Percentiles rank a stretch among this genome's conserved stretches.
These are phyloP conservation scores for Troides helena DNA, from an alignment of 2,888 invertebrate species.

Conservation along the genomic window DNA sequence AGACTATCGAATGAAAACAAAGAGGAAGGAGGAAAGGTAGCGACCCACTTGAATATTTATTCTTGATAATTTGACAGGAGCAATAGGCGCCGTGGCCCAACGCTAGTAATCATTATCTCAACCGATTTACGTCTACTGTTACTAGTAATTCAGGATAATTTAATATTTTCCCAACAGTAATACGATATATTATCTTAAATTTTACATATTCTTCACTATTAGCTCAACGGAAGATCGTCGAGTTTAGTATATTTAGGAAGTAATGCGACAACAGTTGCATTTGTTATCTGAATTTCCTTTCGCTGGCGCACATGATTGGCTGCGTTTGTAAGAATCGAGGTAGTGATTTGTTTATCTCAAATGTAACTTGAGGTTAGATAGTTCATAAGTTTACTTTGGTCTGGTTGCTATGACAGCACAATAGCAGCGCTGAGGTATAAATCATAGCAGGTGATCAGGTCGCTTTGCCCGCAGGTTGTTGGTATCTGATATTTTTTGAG, in stretches of 20 bases:
- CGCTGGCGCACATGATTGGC: constrained; percentile 21
- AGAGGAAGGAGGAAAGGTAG: background rate
- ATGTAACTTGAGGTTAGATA: constrained; percentile 56
- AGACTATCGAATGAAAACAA: too few relatives aligned
- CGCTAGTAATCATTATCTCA: too few relatives aligned
- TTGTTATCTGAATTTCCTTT: constrained; percentile 12
- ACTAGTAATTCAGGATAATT: too few relatives aligned
- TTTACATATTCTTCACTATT: too few relatives aligned
- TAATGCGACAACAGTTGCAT: constrained; percentile 19
- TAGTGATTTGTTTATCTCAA: constrained; percentile 44
- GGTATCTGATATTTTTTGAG: constrained; percentile 51
- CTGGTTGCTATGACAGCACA: constrained; percentile 63
- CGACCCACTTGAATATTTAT: background rate
- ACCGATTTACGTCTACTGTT: too few relatives aligned
- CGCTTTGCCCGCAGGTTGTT: constrained; percentile 45
- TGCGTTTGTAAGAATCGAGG: constrained; percentile 24
- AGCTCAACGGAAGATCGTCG: too few relatives aligned
- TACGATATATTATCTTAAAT: too few relatives aligned
- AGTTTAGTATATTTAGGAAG: constrained; percentile 1
- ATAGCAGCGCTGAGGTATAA: constrained; percentile 62
- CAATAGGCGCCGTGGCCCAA: background rate
- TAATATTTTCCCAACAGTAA: too few relatives aligned
- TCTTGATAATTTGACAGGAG: background rate
- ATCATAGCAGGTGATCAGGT: constrained; percentile 70
- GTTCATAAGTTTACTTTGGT: constrained; percentile 60